Base-by-base conservation (phyloP, 1,140 invertebrate species). In the Scylla paramamosain region DNA sequence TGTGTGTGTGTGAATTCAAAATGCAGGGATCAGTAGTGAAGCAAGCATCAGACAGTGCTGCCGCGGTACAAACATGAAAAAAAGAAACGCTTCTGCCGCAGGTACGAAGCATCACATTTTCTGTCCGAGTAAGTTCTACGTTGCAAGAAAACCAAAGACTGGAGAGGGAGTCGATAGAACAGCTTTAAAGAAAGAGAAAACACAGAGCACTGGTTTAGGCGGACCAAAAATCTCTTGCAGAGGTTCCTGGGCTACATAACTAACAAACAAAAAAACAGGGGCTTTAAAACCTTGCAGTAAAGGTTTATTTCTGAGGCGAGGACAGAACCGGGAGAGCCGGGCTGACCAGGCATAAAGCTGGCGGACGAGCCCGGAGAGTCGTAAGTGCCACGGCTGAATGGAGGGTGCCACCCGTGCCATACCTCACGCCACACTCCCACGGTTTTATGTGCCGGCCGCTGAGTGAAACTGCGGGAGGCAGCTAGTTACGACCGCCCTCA, bases 281-380 rank as follows among this genome's bases (percentile, higher is more conserved):
- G 92, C 46, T 93, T 93, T 93, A 93, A 93, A 86, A 93, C 92
- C 84, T 87, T 86, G 84, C 92, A 93, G 92, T 93, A 93, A 93
- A 93, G 84, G 92, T 93, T 93, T 93, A 93, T 93, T 93, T 93
- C 92, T 88, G 92, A 93, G 83, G 92, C 83, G 83, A 93, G 92
- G 92, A 93, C 92, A 59, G 92, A 93, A 52, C 45, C 39, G 84
- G 52, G 92, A 87, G 82, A 93, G 92, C 92, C 83, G 32, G 92
- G 92, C 84, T 93, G 92, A 93, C 92, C 92, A 88, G 92, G 48
- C 92, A 93, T 93, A 93, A 93, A 93, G 77, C 92, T 52, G 92
- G 92, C 32, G 92, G 92, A 93, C 83, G 92, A 93, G 92, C 45
- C 83, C 82, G 46, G 67, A 86, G 92, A 83, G 39, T 93, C 92